Percentiles rank a stretch among this genome's conserved stretches.
phyloP scores from a whole-genome alignment of 2,888 invertebrate genomes.

The Drosophila fulvimacula region DNA sequence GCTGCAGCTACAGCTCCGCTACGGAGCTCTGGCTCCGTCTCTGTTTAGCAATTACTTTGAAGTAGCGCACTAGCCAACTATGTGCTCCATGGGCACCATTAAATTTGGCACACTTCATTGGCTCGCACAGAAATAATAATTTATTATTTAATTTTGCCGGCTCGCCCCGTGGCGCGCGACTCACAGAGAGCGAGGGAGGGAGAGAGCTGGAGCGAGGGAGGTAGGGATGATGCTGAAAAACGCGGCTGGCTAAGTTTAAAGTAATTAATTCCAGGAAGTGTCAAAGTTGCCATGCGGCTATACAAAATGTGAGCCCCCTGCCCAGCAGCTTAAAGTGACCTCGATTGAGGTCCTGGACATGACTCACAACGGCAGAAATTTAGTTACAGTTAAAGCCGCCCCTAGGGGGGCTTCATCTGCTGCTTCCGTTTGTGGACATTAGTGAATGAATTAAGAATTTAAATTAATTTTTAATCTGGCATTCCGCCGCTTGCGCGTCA shows the following conservation, averaged over 20 bases:
- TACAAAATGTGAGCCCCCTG: conserved; percentile 31
- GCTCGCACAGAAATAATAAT: conserved; percentile 73
- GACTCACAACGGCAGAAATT: conserved; percentile 13
- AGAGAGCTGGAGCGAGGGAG: not conserved
- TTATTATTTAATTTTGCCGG: conserved; percentile 74
- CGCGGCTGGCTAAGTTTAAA: conserved; percentile 64
- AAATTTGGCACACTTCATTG: conserved; percentile 80
- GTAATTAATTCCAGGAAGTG: conserved; percentile 77
- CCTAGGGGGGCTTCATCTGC: not conserved
- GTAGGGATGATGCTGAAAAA: conserved; percentile 1
- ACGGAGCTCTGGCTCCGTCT: not conserved
- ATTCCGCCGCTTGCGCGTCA: conserved; percentile 18
- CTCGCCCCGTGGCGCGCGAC: conserved; percentile 7
- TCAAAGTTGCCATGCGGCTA: conserved; percentile 67
- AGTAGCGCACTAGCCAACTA: conserved; percentile 72
- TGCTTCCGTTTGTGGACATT: conserved; percentile 38
- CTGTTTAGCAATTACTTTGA: conserved; percentile 72
- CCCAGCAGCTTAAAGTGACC: conserved; percentile 26
- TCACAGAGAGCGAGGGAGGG: not conserved
- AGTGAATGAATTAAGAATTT: conserved; percentile 65
- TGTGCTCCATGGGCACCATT: conserved; percentile 65
- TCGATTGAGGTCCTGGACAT: conserved; percentile 2
- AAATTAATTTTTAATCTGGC: conserved; percentile 74
- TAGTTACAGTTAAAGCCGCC: conserved; percentile 22
- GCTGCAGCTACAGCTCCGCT: not conserved